Base-by-base conservation (phyloP, 2,113 vertebrate species). In the Caloenas nicobarica region DNA sequence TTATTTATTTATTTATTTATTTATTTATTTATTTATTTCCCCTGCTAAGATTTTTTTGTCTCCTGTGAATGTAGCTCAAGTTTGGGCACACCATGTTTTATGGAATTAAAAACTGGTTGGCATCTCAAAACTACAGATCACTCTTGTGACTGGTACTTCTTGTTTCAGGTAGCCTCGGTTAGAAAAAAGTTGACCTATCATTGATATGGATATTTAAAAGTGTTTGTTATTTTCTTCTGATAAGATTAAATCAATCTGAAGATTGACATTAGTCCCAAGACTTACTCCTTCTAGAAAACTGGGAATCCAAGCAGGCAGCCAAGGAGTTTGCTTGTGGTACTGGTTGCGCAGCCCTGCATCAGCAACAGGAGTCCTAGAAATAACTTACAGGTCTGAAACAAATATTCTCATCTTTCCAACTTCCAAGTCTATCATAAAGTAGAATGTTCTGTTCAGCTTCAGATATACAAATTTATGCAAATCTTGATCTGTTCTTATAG, bases 11-110 rank as follows among this genome's bases (percentile, higher is more conserved):
- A n/a, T 16, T 16, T 13, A 23, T 24, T 7, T 9, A 15, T 21
- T 5, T 2, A 2, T 16, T 16, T 13, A 23, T 24, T 7, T 9
- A 15, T 21, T 5, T 2, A 2, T 8, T 12, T 12, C 1, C 13
- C 5, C 19, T 2, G 1, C 13, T 16, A 68, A 56, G 15, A 58
- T 40, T 60, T 80, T 51, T 22, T 10, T 79, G 9, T 21, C 62
- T 82, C 16, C 16, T 22, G 5, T 58, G 13, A 58, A 62, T 42
- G n/a, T 33, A 64, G 42, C 10, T 50, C 8, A 13, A 70, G 14
- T 76, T n/a, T 36, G 36, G 16, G 16, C 17, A 40, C 14, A 40
- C 4, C 8, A 18, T 0, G 1, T 83, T 88, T 86, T 51, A 42
- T 13, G 29, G 17, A 86, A 44, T 29, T 48, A 46, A 64, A 60